phyloP scores from a whole-genome alignment of 1,140 invertebrate species.

The Orussus abietinus region DNA sequence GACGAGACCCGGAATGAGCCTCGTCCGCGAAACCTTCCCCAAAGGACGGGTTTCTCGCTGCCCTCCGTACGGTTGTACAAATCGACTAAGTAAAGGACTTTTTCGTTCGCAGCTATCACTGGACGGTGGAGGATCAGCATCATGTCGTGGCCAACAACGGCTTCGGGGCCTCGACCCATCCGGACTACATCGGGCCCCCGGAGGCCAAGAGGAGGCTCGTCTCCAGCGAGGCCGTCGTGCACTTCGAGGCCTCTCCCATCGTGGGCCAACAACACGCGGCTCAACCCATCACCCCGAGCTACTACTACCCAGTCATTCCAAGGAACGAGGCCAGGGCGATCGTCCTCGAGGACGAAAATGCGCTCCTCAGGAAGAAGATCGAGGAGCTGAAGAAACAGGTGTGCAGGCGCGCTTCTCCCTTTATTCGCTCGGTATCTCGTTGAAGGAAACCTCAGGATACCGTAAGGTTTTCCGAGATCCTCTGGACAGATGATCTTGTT shows the following conservation, averaged over 20 bases:
- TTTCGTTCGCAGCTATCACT: constrained; percentile 36
- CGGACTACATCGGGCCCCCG: constrained; percentile 44
- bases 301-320: constrained; percentile 48
- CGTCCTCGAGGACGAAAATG: constrained; percentile 72
- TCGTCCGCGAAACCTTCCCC: too few relatives aligned
- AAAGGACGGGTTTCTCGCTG: too few relatives aligned
- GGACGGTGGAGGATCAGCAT: constrained; percentile 46
- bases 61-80: too few relatives aligned
- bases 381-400: constrained; percentile 72
- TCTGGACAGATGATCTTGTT: too few relatives aligned
- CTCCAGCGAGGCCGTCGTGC: constrained; percentile 44
- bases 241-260: constrained; percentile 42
- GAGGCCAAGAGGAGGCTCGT: constrained; percentile 45
- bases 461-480: too few relatives aligned
- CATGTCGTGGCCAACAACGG: constrained; percentile 34
- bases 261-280: constrained; percentile 37
- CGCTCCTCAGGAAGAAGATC: constrained; percentile 66
- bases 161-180: constrained; percentile 35
- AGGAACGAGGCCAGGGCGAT: constrained; percentile 51
- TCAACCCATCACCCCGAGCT: constrained; percentile 39
- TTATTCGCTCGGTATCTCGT: too few relatives aligned
- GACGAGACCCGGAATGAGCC: background rate
- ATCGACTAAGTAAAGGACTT: too few relatives aligned
- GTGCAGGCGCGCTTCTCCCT: too few relatives aligned
- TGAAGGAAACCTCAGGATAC: too few relatives aligned